phyloP scores from a whole-genome alignment of 2,797 vertebrate genomes.

The Vespertilio murinus region DNA sequence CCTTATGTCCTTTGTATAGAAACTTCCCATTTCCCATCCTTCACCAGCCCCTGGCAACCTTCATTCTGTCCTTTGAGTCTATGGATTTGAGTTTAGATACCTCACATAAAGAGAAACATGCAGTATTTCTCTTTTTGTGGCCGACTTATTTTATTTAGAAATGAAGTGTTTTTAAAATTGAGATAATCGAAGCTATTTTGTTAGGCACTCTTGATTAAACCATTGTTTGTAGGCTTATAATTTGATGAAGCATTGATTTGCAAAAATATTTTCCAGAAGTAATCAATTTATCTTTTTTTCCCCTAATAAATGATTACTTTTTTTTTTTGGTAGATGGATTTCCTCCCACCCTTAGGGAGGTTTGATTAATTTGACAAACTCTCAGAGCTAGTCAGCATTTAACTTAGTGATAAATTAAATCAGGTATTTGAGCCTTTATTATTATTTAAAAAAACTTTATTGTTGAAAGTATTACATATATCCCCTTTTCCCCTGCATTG shows the following conservation, averaged over 20 bases:
- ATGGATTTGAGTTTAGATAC: background rate
- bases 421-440: background rate
- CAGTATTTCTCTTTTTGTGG: background rate
- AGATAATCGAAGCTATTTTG: background rate
- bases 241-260: background rate
- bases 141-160: background rate
- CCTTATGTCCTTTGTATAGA: background rate
- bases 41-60: background rate
- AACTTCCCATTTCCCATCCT: background rate
- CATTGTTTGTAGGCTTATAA: background rate
- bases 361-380: background rate
- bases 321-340: background rate
- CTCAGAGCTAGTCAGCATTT: background rate
- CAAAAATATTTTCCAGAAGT: background rate
- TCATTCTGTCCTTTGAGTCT: background rate
- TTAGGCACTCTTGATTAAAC: background rate
- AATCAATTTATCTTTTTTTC: background rate
- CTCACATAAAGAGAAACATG: background rate
- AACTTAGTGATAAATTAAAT: background rate
- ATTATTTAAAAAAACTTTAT: background rate
- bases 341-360: background rate
- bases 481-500: no score
- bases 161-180: background rate
- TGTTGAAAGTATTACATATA: no score
- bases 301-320: background rate